Base-by-base conservation (phyloP, 1,140 invertebrate genomes). In the Octopus sinensis region DNA sequence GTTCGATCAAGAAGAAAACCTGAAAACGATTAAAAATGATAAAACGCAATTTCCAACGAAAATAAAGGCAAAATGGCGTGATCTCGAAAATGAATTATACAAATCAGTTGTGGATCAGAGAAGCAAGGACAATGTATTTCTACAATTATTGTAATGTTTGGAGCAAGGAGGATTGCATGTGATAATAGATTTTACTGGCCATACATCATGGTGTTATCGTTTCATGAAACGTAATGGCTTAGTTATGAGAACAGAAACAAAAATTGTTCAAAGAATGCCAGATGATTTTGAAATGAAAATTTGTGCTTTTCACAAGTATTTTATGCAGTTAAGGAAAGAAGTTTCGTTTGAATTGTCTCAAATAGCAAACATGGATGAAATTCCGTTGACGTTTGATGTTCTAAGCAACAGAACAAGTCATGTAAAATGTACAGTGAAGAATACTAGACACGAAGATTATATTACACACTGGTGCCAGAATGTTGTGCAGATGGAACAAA, bases 181-280 rank as follows among this genome's bases (percentile, higher is more conserved):
- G 30, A 43, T 43, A 43, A 43, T 43, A 68, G 62, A 68, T 68
- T 68, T 68, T 68, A 12, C 12, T 68, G 62, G 62, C 12, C 12
- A 12, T 68, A n/a, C 62, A 68, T 13, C 12, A 12, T 68, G 62
- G 62, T 68, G 62, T n/a, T 68, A 68, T n/a, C 12, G 62, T 12
- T 68, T 68, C 62, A 68, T 68, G 62, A 68, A 68, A 68, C 62
- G n/a, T 13, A 68, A 68, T 68, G 62, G 62, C 12, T 68, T 68
- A 68, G 12, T n/a, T 13, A 68, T 68, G 62, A 68, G 62, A 68
- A 68, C 62, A 12, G n/a, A 68, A 12, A 68, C 62, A 68, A 68
- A n/a, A n/a, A 68, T 68, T 68, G 62, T n/a, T n/a, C 62, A 68
- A n/a, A 68, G 62, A 68, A 68, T 68, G 12, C 12, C 62, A 1